Percentiles rank a stretch among this genome's conserved stretches.
phyloP scores from a whole-genome alignment of 2,797 vertebrate species.

The Kryptolebias ocellatus region DNA sequence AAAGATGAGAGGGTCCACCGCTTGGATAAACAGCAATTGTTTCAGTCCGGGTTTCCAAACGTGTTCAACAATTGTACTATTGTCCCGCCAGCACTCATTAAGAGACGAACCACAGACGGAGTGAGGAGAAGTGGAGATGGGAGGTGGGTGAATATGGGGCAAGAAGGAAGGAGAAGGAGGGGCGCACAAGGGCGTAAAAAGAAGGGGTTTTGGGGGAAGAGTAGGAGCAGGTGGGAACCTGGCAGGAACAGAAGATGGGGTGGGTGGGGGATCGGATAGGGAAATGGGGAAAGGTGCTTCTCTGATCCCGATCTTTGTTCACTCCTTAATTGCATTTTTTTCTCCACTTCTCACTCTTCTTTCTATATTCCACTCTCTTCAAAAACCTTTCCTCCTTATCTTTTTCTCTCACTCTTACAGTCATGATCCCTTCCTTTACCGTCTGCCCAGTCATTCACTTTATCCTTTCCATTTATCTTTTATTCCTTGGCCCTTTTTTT shows the following conservation, averaged over 20 bases:
- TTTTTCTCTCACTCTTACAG: conserved; percentile 45
- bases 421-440: conserved; percentile 38
- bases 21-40: conserved; percentile 91
- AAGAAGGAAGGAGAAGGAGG: conserved; percentile 53
- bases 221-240: conserved; percentile 83
- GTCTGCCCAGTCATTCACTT: conserved; percentile 46
- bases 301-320: conserved; percentile 43
- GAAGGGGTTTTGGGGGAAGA: conserved; percentile 62
- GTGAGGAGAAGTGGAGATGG: conserved; percentile 54
- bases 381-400: conserved; percentile 22
- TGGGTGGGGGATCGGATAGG: conserved; percentile 64
- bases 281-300: conserved; percentile 44
- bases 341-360: conserved; percentile 33
- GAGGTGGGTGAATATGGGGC: conserved; percentile 63
- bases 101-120: conserved; percentile 71
- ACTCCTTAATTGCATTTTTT: conserved; percentile 40
- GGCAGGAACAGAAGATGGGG: conserved; percentile 78
- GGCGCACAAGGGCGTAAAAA: conserved; percentile 18
- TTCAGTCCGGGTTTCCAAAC: conserved; percentile 83
- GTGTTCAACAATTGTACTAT: conserved; percentile 87
- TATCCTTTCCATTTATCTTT: conserved; percentile 53
- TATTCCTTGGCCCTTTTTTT: conserved; percentile 57
- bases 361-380: conserved; percentile 33
- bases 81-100: conserved; percentile 90
- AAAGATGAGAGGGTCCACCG: conserved; percentile 75